Percentiles rank a stretch among this genome's conserved stretches.
Evolutionary conservation across 2,888 invertebrate species (phyloP).

Genomic region (Boloria selene): DNA sequence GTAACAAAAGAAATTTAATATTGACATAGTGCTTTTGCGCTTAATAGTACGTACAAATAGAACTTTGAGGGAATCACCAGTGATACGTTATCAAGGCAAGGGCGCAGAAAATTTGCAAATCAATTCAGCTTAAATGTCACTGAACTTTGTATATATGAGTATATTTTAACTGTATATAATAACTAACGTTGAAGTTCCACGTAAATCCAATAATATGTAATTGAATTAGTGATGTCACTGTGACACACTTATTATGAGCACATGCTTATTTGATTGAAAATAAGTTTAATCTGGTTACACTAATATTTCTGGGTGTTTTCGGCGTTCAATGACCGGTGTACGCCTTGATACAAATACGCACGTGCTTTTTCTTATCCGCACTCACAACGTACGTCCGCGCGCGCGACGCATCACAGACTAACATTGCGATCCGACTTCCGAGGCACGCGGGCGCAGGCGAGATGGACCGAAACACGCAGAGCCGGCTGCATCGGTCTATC

Average conservation of each 20-base stretch:
- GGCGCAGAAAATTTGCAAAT: conserved; percentile 5
- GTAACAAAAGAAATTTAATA: conserved; percentile 2
- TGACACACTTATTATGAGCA: conserved; percentile 23
- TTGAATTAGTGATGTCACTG: conserved; percentile 37
- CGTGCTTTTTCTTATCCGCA: conserved; percentile 34
- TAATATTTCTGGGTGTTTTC: conserved; percentile 33
- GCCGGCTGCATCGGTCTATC: conserved; percentile 70
- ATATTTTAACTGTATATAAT: not conserved
- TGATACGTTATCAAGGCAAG: conserved; percentile 32
- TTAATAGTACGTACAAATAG: not conserved
- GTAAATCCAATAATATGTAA: conserved; percentile 34
- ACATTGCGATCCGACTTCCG: conserved; percentile 32
- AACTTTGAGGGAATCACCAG: conserved; percentile 13
- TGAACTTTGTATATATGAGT: conserved; percentile 16
- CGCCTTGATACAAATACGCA: conserved; percentile 24
- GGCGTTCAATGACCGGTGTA: conserved; percentile 47
- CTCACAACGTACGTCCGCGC: conserved; percentile 65
- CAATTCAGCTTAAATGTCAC: conserved; percentile 19
- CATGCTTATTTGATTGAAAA: conserved; percentile 13
- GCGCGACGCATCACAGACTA: conserved; percentile 71
- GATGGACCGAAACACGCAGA: conserved; percentile 60
- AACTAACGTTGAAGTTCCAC: conserved; percentile 7
- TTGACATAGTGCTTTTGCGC: not conserved
- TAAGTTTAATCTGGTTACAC: conserved; percentile 35
- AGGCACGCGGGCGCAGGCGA: conserved; percentile 53